Conservation (phyloP, 2,888 invertebrate species). For the Drosophila differens region DNA sequence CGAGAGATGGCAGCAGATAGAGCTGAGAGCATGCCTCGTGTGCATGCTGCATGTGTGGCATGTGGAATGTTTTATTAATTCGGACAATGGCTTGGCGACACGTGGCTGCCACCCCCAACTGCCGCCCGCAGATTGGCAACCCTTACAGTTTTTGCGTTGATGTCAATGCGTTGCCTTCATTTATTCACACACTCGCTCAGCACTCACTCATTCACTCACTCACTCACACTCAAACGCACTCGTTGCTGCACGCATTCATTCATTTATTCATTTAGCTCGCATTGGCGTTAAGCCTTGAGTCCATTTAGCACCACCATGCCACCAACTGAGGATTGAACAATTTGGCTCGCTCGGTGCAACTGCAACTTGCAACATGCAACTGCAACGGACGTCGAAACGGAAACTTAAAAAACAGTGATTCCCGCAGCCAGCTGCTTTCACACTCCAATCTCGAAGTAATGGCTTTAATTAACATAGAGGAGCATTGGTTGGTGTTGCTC, state of each 20-base stretch:
- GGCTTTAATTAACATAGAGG: constrained; percentile 73
- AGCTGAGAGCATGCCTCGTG: too few relatives aligned
- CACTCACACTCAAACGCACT: constrained; percentile 1
- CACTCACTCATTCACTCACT: constrained; percentile 18
- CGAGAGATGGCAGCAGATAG: neutral
- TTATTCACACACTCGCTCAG: constrained; percentile 8
- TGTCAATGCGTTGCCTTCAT: constrained; percentile 42
- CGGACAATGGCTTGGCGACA: constrained; percentile 39
- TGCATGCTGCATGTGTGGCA: neutral
- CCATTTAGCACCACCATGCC: constrained; percentile 45
- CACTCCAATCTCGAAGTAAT: constrained; percentile 55
- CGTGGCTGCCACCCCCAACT: constrained; percentile 32
- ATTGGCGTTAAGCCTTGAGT: constrained; percentile 30
- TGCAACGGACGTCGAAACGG: constrained; percentile 19
- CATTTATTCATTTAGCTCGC: constrained; percentile 10
- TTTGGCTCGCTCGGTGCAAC: constrained; percentile 37
- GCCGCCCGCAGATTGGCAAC: neutral
- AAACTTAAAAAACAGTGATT: constrained; percentile 6
- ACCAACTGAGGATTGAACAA: constrained; percentile 71
- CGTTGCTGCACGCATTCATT: neutral
- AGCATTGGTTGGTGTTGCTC: constrained; percentile 10
- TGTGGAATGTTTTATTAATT: constrained; percentile 36
- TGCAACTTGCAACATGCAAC: constrained; percentile 6
- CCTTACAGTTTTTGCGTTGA: constrained; percentile 29
- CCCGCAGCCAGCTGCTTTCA: neutral